Percentiles rank a stretch among this genome's conserved stretches.
phyloP scores from a whole-genome alignment of 23 tunicate genomes.

The Halocynthia roretzi region DNA sequence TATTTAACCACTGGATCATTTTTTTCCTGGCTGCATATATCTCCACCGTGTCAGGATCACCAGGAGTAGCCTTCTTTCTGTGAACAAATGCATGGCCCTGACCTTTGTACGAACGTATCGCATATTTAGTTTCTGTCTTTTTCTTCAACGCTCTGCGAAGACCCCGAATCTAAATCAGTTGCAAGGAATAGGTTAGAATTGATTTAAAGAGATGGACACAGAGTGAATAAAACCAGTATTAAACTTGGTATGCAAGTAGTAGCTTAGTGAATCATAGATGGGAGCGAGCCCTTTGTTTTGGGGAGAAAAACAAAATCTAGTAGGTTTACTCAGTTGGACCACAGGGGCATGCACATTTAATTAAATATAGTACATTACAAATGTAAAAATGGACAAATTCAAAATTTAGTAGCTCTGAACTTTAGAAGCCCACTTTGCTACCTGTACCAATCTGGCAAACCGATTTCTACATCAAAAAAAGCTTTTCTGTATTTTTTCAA shows the following conservation, averaged over 20 bases:
- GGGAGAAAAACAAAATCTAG: too few relatives aligned
- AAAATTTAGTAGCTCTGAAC: too few relatives aligned
- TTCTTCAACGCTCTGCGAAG: slow-evolving; percentile 8
- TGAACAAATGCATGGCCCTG: slow-evolving; percentile 18
- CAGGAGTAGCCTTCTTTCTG: slow-evolving; percentile 7
- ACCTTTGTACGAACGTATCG: slow-evolving; percentile 2
- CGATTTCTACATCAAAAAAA: too few relatives aligned
- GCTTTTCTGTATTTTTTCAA: too few relatives aligned
- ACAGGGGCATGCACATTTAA: too few relatives aligned
- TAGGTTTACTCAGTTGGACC: too few relatives aligned
- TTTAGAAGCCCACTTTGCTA: too few relatives aligned
- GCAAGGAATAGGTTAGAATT: background rate
- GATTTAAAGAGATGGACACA: background rate
- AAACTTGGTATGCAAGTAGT: background rate
- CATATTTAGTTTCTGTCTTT: background rate
- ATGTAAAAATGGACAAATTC: too few relatives aligned
- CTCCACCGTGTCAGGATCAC: slow-evolving; percentile 1
- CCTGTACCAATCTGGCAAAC: too few relatives aligned
- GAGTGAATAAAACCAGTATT: background rate
- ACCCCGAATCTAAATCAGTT: background rate
- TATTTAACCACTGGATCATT: slow-evolving; percentile 7
- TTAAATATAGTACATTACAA: too few relatives aligned
- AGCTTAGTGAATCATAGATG: too few relatives aligned
- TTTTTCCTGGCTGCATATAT: slow-evolving; percentile 17
- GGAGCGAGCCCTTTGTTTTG: too few relatives aligned